These are phyloP conservation scores for Mythimna ferrago DNA, from an alignment of 2,888 invertebrate genomes.

Conservation along the genomic window DNA sequence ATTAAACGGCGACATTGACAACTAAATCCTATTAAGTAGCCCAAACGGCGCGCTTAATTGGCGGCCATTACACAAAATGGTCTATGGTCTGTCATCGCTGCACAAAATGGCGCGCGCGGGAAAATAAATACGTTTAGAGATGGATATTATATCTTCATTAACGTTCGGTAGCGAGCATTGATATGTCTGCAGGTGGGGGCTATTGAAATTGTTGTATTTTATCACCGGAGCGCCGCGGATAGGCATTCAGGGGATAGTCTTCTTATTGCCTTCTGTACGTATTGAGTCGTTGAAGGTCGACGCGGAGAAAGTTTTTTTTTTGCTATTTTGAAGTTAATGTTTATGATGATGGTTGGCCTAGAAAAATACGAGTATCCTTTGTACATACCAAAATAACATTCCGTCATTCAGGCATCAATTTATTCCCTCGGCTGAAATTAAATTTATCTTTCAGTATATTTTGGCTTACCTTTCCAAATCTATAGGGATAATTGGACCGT, in stretches of 20 bases:
- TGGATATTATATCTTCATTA: constrained; percentile 91
- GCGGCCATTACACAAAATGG: constrained; percentile 85
- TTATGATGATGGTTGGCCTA: constrained; percentile 24
- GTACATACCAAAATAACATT: not conserved
- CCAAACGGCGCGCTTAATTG: constrained; percentile 85
- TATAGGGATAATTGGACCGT: too few relatives aligned
- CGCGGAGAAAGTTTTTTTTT: constrained; percentile 30
- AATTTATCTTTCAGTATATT: not conserved
- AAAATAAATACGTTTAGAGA: constrained; percentile 86
- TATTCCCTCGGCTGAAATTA: not conserved
- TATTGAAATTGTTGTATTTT: constrained; percentile 89
- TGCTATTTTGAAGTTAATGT: constrained; percentile 13
- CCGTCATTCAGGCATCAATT: not conserved
- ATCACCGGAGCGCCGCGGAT: constrained; percentile 78
- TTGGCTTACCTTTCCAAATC: not conserved
- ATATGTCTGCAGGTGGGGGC: constrained; percentile 87
- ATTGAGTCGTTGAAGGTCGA: constrained; percentile 62
- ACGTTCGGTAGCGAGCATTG: constrained; percentile 86
- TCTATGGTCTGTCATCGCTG: constrained; percentile 85
- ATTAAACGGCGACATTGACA: constrained; percentile 88
- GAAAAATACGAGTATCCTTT: not conserved
- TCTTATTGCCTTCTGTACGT: constrained; percentile 75
- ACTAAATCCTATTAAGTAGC: constrained; percentile 88
- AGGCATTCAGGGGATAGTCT: constrained; percentile 73
- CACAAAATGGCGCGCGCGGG: constrained; percentile 85